Evolutionary conservation across 1,140 invertebrate genomes (phyloP), one percentile per base, ranked within the genome.

Genomic region (Phenacoccus solenopsis): DNA sequence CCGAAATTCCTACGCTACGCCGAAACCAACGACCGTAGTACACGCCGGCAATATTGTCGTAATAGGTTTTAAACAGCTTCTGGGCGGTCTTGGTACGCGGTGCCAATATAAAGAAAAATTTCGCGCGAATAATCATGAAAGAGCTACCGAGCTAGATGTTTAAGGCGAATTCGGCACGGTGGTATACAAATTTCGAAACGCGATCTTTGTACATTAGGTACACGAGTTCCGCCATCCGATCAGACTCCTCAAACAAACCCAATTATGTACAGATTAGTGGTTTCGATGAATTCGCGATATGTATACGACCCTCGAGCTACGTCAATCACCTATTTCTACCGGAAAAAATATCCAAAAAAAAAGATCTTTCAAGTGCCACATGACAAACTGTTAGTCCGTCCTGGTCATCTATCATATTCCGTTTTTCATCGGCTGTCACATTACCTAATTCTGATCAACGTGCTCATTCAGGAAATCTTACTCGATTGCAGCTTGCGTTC

Each of bases 191-290:
- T 64, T 64, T 64, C 4, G 38, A 16, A n/a, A 10, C 38, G 38
- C 3, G 20, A 49, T 49, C 38, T 49, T 64, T 64, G 25, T 64
- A 64, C 59, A 22, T n/a, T 5, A 59, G n/a, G 20, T n/a, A 59
- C 16, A 59, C 21, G 59, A 24, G 59, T 64, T 27, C 25, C 59
- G 59, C 59, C 21, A 64, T 25, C 21, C 22, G 25, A 64, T 25
- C 13, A 20, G 25, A 64, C 21, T 25, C 59, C 59, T 27, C 22
- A 64, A 64, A 64, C 22, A 64, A 64, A 64, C 59, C 59, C 3
- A 64, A 64, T 64, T 64, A 64, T 64, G 59, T 64, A 64, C 59
- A 64, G 59, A 64, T 64, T 64, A 64, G 59, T 64, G 59, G 59
- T 64, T 64, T 64, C 25, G 12, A 64, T 64, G 59, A 64, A 64